Conservation (phyloP, 2,797 vertebrate species). For the Argyrosomus regius region DNA sequence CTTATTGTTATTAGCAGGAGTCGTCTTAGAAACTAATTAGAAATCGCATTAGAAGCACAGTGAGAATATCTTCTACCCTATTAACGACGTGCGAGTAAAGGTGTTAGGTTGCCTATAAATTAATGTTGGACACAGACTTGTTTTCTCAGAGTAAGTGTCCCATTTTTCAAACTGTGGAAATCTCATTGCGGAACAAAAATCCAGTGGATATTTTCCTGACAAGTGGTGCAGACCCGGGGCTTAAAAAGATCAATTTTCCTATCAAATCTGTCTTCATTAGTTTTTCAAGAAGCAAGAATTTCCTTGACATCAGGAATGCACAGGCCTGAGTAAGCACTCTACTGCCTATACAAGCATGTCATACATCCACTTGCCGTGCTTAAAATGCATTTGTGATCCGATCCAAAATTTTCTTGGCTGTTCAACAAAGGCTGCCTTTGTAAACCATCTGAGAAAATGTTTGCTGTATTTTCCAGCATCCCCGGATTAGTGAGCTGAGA, state of each 20-base stretch:
- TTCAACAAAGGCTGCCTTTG: slow-evolving; percentile 72
- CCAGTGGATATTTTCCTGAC: slow-evolving; percentile 47
- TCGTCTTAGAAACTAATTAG: slow-evolving; percentile 22
- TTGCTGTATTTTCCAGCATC: slow-evolving; percentile 74
- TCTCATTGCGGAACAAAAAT: slow-evolving; percentile 41
- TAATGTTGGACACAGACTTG: slow-evolving; percentile 27
- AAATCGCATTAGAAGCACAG: slow-evolving; percentile 22
- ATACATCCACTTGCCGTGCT: slow-evolving; percentile 63
- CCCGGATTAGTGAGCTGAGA: slow-evolving; percentile 49
- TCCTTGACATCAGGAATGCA: slow-evolving; percentile 55
- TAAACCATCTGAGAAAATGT: slow-evolving; percentile 70
- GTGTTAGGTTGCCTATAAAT: slow-evolving; percentile 19
- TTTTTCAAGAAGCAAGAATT: slow-evolving; percentile 30
- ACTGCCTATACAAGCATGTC: slow-evolving; percentile 65
- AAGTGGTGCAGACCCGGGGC: slow-evolving; percentile 24
- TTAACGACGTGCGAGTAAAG: slow-evolving; percentile 27
- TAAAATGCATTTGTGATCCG: slow-evolving; percentile 60
- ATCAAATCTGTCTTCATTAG: slow-evolving; percentile 58
- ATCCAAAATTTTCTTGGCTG: slow-evolving; percentile 74
- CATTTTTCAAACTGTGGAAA: slow-evolving; percentile 58
- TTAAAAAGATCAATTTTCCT: slow-evolving; percentile 62
- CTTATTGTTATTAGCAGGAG: slow-evolving; percentile 8
- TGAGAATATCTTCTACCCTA: neutral
- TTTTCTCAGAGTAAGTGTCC: slow-evolving; percentile 44
- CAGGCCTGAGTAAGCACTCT: slow-evolving; percentile 44